These are phyloP conservation scores for Recurvirostra avosetta DNA, from an alignment of 2,113 vertebrate species.

Conservation along the genomic window DNA sequence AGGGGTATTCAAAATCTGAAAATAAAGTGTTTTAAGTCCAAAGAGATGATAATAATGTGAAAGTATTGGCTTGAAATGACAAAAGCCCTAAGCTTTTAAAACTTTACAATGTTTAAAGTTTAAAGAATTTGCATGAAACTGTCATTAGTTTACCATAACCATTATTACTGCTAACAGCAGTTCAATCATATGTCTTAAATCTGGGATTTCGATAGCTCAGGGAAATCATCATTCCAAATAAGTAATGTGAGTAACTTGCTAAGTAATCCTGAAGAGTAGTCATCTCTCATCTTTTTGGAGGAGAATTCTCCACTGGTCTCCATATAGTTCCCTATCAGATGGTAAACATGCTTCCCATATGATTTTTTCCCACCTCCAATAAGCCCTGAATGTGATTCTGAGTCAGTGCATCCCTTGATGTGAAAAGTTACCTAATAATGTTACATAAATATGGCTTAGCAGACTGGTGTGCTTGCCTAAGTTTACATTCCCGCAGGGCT, in stretches of 20 bases:
- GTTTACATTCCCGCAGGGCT: neutral
- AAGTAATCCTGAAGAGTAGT: neutral
- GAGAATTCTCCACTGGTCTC: neutral
- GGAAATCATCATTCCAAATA: slow-evolving; percentile 35
- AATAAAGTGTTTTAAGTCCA: slow-evolving; percentile 2
- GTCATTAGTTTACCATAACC: slow-evolving; percentile 37
- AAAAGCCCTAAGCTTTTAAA: slow-evolving; percentile 33
- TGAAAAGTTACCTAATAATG: slow-evolving; percentile 20
- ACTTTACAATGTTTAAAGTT: slow-evolving; percentile 27
- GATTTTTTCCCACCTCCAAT: neutral
- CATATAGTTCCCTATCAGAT: neutral
- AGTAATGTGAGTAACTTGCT: neutral
- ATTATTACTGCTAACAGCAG: slow-evolving; percentile 38
- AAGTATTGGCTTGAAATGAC: neutral
- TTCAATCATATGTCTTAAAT: slow-evolving; percentile 36
- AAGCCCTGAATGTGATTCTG: neutral
- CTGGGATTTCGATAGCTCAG: slow-evolving; percentile 7
- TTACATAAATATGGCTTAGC: slow-evolving; percentile 35
- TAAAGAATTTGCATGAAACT: slow-evolving; percentile 53
- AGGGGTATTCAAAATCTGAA: neutral
- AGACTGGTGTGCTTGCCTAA: neutral
- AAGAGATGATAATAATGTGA: neutral
- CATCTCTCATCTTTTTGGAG: neutral
- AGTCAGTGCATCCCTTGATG: neutral
- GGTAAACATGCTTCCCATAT: neutral